A percentile compares a stretch with the other conserved stretches of the same genome.
These are phyloP conservation scores for Platyrinchus mystaceus DNA, from an alignment of 2,797 vertebrate species.

Conservation along the genomic window DNA sequence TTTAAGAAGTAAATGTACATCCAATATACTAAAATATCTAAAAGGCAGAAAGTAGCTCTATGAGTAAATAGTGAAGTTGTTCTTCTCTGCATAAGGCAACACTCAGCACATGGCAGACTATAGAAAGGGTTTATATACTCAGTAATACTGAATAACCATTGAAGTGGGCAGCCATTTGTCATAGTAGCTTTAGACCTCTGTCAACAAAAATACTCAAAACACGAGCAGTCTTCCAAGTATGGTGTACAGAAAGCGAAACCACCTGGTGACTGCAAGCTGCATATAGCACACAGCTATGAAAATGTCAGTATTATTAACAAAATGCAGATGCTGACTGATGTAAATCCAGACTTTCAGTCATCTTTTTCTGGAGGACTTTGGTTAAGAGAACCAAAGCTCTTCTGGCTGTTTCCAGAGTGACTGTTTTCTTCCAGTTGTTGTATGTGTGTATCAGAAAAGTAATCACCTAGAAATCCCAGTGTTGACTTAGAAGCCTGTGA, in stretches of 20 bases:
- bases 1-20: background rate
- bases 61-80: background rate
- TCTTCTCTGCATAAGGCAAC: background rate
- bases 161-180: background rate
- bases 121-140: background rate
- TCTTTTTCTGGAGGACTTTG: background rate
- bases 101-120: background rate
- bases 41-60: background rate
- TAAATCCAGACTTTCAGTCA: background rate
- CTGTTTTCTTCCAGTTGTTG: background rate
- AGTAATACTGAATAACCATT: background rate
- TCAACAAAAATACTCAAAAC: background rate
- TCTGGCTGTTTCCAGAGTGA: background rate
- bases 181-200: background rate
- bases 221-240: background rate
- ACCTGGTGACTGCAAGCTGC: background rate
- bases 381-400: background rate
- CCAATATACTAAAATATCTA: background rate
- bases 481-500: background rate
- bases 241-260: background rate
- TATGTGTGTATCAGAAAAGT: background rate
- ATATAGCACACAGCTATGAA: background rate
- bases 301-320: background rate
- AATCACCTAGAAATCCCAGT: background rate
- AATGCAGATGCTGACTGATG: background rate